phyloP scores from a whole-genome alignment of 2,797 vertebrate genomes.

The Bryconaethiops microstoma region DNA sequence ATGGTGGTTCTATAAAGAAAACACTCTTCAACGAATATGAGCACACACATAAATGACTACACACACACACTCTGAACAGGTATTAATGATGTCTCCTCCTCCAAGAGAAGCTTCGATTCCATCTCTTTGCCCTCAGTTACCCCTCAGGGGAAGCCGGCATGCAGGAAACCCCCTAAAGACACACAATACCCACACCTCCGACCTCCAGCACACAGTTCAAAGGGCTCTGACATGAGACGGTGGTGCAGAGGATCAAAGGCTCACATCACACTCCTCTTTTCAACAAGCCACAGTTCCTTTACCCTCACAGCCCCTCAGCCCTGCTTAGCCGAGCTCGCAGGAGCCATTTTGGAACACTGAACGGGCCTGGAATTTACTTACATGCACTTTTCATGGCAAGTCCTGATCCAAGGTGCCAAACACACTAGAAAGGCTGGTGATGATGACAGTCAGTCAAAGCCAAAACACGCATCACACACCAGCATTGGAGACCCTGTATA shows the following conservation, averaged over 20 bases:
- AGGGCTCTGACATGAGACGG: constrained; percentile 56
- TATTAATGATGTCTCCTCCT: constrained; percentile 13
- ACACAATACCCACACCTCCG: constrained; percentile 55
- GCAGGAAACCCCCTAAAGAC: constrained; percentile 55
- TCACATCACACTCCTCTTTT: constrained; percentile 47
- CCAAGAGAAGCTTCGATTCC: constrained; percentile 34
- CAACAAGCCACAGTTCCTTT: constrained; percentile 31
- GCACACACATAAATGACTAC: too few relatives aligned
- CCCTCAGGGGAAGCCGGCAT: constrained; percentile 41
- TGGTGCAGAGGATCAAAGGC: constrained; percentile 63
- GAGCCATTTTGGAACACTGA: neutral
- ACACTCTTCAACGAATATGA: too few relatives aligned
- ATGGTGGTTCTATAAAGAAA: too few relatives aligned
- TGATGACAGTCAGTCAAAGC: neutral
- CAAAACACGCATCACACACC: neutral
- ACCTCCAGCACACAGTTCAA: constrained; percentile 66
- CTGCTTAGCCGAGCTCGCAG: neutral
- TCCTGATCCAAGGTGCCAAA: neutral
- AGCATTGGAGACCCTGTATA: neutral
- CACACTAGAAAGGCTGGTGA: neutral
- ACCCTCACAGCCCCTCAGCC: neutral
- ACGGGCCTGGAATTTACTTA: neutral
- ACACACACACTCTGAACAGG: neutral
- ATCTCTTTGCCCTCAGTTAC: constrained; percentile 45
- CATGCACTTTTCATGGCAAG: neutral